Evolutionary conservation across 2,888 invertebrate species (phyloP), one percentile per base, ranked within the genome.

Genomic region (Euplagia quadripunctaria): DNA sequence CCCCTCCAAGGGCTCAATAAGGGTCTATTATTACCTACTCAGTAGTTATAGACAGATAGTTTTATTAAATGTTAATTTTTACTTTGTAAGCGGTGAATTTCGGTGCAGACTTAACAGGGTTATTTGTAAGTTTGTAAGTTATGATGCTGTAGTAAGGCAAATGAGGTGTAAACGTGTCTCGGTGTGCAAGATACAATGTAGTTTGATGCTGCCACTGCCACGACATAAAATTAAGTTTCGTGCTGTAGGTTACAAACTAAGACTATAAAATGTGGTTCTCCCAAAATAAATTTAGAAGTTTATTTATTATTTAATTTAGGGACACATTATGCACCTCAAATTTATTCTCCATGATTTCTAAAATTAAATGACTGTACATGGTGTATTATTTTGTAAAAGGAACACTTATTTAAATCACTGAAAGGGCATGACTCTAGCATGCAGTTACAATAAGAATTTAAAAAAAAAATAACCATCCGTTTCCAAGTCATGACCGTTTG

Each of bases 231-330:
- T 17, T 5, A 82, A 82, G 64, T 74, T 72, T 43, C 70, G 31
- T 8, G 51, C 46, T 78, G 72, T 73, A 82, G 75, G 80, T 82
- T 72, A 74, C 75, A 20, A 79, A 79, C 72, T 80, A 66, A 66
- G 49, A 75, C 72, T 72, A 74, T 75, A 77, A 64, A 79, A 77
- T 71, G 71, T 70, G 68, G 70, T 75, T 81, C 72, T 82, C 70
- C 66, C 11, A 72, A 71, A 69, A 74, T 58, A 58, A 58, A 49
- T 73, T 80, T 78, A 78, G 70, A 70, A 74, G 61, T 46, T 64
- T 74, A 70, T 67, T 58, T 31, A 20, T 20, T 20, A 31, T 58
- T 20, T 31, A 31, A 58, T n/a, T 1, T 12, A 4, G 8, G 31
- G 31, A 2, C 31, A 31, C 31, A 31, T 31, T 31, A 31, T 31